phyloP scores from a whole-genome alignment of 2,888 invertebrate genomes.

The Nemurella pictetii region DNA sequence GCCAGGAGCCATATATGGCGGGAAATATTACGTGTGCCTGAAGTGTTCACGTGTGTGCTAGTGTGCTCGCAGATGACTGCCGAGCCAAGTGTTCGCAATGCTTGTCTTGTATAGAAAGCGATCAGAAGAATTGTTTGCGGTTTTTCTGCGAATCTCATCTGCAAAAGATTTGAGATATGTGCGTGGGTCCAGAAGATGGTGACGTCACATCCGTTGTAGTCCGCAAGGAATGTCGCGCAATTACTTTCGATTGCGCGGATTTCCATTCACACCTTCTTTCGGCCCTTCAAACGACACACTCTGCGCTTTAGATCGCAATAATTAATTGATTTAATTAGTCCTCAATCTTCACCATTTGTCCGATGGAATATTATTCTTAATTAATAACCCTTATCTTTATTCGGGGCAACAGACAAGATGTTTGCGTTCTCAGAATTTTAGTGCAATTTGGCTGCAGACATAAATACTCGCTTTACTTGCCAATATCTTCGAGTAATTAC shows the following conservation, averaged over 20 bases:
- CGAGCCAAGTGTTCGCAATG: too few relatives aligned
- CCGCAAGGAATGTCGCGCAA: not conserved
- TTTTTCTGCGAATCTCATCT: constrained; percentile 8
- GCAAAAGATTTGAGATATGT: not conserved
- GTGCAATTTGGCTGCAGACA: not conserved
- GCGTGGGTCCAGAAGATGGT: not conserved
- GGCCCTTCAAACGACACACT: too few relatives aligned
- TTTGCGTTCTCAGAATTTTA: too few relatives aligned
- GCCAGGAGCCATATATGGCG: not conserved
- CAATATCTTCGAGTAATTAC: too few relatives aligned
- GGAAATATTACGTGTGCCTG: not conserved
- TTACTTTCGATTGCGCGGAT: not conserved
- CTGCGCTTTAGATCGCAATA: too few relatives aligned
- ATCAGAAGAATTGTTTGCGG: not conserved
- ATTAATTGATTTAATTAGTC: not conserved
- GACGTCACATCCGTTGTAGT: not conserved
- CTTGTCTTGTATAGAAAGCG: not conserved
- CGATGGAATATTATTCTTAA: too few relatives aligned
- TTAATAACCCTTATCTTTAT: too few relatives aligned
- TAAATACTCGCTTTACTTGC: not conserved
- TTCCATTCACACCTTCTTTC: not conserved
- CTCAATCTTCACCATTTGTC: too few relatives aligned
- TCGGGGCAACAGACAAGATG: too few relatives aligned
- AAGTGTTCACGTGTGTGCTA: too few relatives aligned
- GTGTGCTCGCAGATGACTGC: not conserved